These are phyloP conservation scores for Natator depressus DNA, from an alignment of 2,113 vertebrate species.

Conservation along the genomic window DNA sequence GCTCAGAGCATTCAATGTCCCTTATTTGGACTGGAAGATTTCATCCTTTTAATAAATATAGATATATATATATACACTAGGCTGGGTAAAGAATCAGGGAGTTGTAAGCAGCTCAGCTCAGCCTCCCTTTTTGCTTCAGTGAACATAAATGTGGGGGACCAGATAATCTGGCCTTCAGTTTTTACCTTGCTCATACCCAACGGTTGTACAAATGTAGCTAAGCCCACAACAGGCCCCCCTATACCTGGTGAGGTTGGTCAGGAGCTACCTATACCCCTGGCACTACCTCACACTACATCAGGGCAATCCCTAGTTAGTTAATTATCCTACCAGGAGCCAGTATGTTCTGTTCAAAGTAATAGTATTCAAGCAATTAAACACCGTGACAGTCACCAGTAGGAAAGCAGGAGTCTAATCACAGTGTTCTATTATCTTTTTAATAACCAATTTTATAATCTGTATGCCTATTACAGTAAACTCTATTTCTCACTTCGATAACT, in stretches of 20 bases:
- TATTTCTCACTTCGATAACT: slow-evolving; percentile 53
- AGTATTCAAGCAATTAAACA: slow-evolving; percentile 33
- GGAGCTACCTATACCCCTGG: not conserved
- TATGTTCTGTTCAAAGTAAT: not conserved
- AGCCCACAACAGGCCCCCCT: slow-evolving; percentile 1
- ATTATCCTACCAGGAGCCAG: not conserved
- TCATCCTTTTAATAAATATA: not conserved
- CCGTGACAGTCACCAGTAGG: slow-evolving; percentile 26
- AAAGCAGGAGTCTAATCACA: slow-evolving; percentile 47
- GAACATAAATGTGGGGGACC: not conserved
- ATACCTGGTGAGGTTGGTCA: slow-evolving; percentile 3
- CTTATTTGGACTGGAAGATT: not conserved
- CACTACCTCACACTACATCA: not conserved
- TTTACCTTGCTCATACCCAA: slow-evolving; percentile 21
- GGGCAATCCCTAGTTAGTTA: not conserved
- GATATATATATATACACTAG: not conserved
- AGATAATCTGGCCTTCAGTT: slow-evolving; percentile 13
- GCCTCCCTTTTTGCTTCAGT: not conserved
- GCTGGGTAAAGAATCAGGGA: not conserved
- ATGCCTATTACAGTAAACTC: slow-evolving; percentile 32
- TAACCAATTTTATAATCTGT: slow-evolving; percentile 48
- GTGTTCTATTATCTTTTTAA: not conserved
- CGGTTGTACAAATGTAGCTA: slow-evolving; percentile 1
- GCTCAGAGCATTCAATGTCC: not conserved
- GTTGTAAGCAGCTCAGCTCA: not conserved